Evolutionary conservation across 2,113 vertebrate genomes (phyloP), one percentile per base, ranked within the genome.

Genomic region (Notarius quadriscutis): DNA sequence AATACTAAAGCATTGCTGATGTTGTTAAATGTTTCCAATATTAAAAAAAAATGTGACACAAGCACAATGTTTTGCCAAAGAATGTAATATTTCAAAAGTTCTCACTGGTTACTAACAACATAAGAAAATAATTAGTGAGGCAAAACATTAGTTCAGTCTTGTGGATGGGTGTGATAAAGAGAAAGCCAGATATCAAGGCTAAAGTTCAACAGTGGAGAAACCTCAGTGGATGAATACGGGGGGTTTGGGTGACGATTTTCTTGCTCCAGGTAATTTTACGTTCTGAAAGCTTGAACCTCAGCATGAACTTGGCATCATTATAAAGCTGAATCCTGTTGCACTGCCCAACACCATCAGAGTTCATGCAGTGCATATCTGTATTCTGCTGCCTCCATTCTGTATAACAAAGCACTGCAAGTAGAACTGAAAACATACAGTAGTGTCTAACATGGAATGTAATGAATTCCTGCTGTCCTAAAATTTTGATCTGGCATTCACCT

Each of bases 351-450:
- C 17, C n/a, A 57, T 57, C 34, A 50, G 62, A 27, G 15, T 30
- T 86, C 7, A 34, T 34, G 18, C 14, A 86, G 60, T 57, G n/a
- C 75, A 69, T 48, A 80, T 69, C 67, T 87, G 80, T 83, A 72
- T 83, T 83, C 57, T 83, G 53, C 86, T 83, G 86, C 79, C 86
- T 82, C 69, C 86, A 75, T 27, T 83, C 80, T 75, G 86, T 75
- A 17, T 63, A 34, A n/a, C 57, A 27, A 51, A 25, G 67, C n/a
- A 87, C 57, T 87, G 69, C 69, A 87, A 9, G 57, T 53, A 74
- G 41, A 53, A 10, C 17, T 63, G 27, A 60, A 58, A 51, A 55
- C 30, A 81, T 1, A 10, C 84, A 72, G 15, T 27, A 48, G 7
- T 22, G 17, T 55, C n/a, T 55, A 55, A 51, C n/a, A n/a, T 74